These are phyloP conservation scores for Petrophora chlorosata DNA, from an alignment of 2,888 invertebrate species.

Conservation along the genomic window DNA sequence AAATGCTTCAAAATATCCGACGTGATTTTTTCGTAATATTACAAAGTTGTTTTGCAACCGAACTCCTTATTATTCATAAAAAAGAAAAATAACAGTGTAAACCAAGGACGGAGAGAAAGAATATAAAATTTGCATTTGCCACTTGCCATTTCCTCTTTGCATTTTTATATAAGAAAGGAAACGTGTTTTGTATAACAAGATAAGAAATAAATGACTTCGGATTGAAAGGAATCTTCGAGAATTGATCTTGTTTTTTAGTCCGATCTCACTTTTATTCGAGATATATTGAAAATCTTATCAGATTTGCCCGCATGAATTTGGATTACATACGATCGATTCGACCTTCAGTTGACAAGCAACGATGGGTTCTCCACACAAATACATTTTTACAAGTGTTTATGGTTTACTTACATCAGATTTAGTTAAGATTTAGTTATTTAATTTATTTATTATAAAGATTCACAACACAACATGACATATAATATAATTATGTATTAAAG, in stretches of 20 bases:
- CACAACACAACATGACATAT: no score
- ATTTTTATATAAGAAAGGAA: slow-evolving; percentile 61
- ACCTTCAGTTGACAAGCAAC: no score
- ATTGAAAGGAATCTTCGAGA: slow-evolving; percentile 36
- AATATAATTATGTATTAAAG: no score
- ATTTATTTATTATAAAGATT: no score
- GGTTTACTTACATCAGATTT: no score
- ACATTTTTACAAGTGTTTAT: no score
- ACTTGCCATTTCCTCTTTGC: slow-evolving; percentile 55
- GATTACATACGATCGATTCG: no score
- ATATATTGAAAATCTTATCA: neutral
- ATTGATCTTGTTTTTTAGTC: neutral
- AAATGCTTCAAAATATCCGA: neutral
- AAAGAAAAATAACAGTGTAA: slow-evolving; percentile 29
- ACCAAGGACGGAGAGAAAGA: slow-evolving; percentile 31
- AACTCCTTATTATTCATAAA: slow-evolving; percentile 7
- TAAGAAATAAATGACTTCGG: slow-evolving; percentile 40
- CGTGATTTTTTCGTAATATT: neutral
- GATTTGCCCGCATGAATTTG: neutral
- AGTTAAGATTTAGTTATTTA: no score
- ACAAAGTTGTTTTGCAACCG: neutral
- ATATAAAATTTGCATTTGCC: slow-evolving; percentile 64
- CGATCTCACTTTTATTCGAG: neutral
- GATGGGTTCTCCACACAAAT: no score
- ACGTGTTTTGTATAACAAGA: slow-evolving; percentile 61